Conservation (phyloP, 53 echinoderm and acorn worm species). For the Stichopus horrens region DNA sequence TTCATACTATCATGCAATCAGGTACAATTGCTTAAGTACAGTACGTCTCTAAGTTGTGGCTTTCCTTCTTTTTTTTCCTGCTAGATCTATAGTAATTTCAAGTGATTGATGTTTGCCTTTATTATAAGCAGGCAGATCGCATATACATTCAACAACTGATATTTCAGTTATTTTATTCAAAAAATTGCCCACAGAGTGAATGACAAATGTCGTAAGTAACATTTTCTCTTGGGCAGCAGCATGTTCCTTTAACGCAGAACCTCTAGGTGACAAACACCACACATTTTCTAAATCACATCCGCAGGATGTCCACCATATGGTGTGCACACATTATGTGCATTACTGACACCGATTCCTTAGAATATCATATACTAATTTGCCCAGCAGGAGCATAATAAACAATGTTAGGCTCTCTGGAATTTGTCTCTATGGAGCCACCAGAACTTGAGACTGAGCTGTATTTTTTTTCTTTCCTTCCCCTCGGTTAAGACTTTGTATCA, state of each 20-base stretch:
- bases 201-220: neutral
- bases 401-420: neutral
- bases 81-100: too few relatives aligned
- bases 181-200: too few relatives aligned
- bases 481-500: neutral
- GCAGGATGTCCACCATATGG: neutral
- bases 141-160: too few relatives aligned
- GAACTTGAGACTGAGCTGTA: neutral
- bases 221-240: neutral
- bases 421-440: neutral
- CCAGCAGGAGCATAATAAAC: neutral
- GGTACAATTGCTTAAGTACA: too few relatives aligned
- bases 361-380: neutral
- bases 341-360: neutral
- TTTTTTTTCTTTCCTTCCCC: neutral
- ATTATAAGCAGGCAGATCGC: too few relatives aligned
- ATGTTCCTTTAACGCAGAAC: neutral
- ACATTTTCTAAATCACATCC: neutral
- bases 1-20: too few relatives aligned
- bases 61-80: too few relatives aligned
- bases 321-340: neutral
- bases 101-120: too few relatives aligned
- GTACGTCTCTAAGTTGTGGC: too few relatives aligned
- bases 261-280: neutral
- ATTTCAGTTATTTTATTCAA: neutral